Evolutionary conservation across 2,888 invertebrate species (phyloP), one percentile per base, ranked within the genome.

Genomic region (Idaea biselata): DNA sequence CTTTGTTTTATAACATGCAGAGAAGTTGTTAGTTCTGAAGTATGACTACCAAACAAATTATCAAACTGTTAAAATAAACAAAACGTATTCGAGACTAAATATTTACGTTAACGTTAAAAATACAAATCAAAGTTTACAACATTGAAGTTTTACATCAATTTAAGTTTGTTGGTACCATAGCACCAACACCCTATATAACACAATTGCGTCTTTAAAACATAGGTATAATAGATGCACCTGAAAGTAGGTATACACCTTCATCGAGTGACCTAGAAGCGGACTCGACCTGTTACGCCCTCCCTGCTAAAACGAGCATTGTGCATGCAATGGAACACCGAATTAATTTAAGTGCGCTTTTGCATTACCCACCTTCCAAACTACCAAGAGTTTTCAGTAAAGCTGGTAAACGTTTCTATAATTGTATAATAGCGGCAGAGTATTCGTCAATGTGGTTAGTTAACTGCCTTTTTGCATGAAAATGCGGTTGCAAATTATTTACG

Each of bases 211-310:
- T 44, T 14, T 17, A 16, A 7, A 55, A 55, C 3, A n/a, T 55
- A 55, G 44, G 17, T 16, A 55, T 17, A 55, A 16, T 55, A 6
- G 55, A 17, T 55, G 55, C 55, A 55, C 17, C 55, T 17, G 17
- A 16, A 16, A 55, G 55, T 17, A 55, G 8, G 17, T 17, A 25
- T 5, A n/a, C 55, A 17, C 55, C 1, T 17, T 16, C 11, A 69
- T 71, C 68, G 76, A 73, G 73, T 82, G 83, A 85, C 83, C 83
- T 78, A 79, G 76, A 76, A 82, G 79, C 75, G 74, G 80, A 82
- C 81, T 78, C 83, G 81, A 85, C 86, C 82, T 87, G 87, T 86
- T 86, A 87, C 86, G 85, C 87, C 88, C 87, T 78, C 70, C 64
- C 73, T 67, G 69, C 72, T 71, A 70, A 80, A 87, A 88, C 80